A percentile compares a stretch with the other conserved stretches of the same genome.
Evolutionary conservation across 2,797 vertebrate species (phyloP).

Genomic region (Moxostoma hubbsi): DNA sequence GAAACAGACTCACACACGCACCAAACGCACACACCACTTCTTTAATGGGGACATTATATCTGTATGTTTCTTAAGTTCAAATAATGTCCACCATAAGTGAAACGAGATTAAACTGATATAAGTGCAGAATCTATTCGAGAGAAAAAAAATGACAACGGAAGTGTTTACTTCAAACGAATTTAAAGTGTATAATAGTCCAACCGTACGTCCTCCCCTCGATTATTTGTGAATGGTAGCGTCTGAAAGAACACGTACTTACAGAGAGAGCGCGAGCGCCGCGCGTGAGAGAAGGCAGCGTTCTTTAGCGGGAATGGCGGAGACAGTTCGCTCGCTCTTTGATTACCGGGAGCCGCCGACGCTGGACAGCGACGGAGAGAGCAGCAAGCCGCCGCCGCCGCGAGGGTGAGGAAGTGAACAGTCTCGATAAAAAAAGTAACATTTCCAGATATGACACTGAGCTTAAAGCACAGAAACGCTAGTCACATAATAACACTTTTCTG

Average conservation of each 20-base stretch:
- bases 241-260: slow-evolving; percentile 75
- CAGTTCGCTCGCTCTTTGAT: slow-evolving; percentile 75
- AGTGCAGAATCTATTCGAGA: no score
- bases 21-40: slow-evolving; percentile 66
- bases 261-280: slow-evolving; percentile 60
- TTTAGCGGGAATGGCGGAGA: slow-evolving; percentile 78
- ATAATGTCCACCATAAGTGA: neutral
- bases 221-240: slow-evolving; percentile 64
- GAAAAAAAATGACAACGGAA: neutral
- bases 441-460: slow-evolving; percentile 6
- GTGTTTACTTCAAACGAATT: no score
- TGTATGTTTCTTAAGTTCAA: neutral
- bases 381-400: slow-evolving; percentile 67
- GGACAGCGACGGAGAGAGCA: slow-evolving; percentile 76
- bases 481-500: neutral
- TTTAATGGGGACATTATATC: slow-evolving; percentile 14
- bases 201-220: slow-evolving; percentile 52
- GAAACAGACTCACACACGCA: slow-evolving; percentile 63
- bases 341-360: slow-evolving; percentile 74
- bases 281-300: slow-evolving; percentile 52
- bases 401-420: slow-evolving; percentile 71
- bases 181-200: no score
- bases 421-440: slow-evolving; percentile 65
- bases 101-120: neutral
- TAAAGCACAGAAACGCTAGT: slow-evolving; percentile 4